phyloP scores from a whole-genome alignment of 2,113 vertebrate species.

The Toxotes chatareus region DNA sequence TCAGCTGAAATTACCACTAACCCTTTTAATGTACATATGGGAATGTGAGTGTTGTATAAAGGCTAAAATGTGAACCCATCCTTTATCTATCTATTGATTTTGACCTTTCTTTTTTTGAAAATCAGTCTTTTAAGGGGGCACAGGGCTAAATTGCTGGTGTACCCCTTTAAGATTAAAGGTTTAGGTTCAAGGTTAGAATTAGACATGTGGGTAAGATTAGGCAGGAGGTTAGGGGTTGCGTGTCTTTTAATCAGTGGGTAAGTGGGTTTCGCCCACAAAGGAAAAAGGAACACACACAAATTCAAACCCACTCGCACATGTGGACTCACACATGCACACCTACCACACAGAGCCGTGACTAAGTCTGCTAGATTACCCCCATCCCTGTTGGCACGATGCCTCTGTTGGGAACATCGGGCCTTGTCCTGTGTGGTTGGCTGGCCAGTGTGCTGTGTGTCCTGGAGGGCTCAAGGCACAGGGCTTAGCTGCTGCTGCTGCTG shows the following conservation, averaged over 20 bases:
- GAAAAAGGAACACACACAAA: slow-evolving; percentile 6
- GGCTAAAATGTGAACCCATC: too few relatives aligned
- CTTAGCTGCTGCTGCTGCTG: slow-evolving; percentile 41
- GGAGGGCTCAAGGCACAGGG: slow-evolving; percentile 51
- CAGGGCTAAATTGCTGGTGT: background rate
- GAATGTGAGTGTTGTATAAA: too few relatives aligned
- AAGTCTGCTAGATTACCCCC: slow-evolving; percentile 64
- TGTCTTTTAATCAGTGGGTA: slow-evolving; percentile 3
- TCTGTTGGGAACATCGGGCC: slow-evolving; percentile 51
- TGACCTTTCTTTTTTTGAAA: background rate
- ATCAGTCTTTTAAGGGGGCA: too few relatives aligned
- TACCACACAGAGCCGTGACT: slow-evolving; percentile 56
- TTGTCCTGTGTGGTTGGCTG: slow-evolving; percentile 62
- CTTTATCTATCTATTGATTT: background rate
- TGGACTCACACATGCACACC: slow-evolving; percentile 8
- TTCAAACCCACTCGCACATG: slow-evolving; percentile 9
- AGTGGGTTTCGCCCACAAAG: slow-evolving; percentile 6
- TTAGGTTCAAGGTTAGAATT: slow-evolving; percentile 4
- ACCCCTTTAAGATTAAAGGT: background rate
- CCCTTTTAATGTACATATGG: too few relatives aligned
- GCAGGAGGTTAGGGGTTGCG: background rate
- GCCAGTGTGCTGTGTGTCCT: slow-evolving; percentile 52
- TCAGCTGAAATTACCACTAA: too few relatives aligned
- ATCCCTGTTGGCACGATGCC: slow-evolving; percentile 49
- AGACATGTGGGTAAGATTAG: slow-evolving; percentile 5